phyloP scores from a whole-genome alignment of 2,113 vertebrate species.

The Pleuronectes platessa region DNA sequence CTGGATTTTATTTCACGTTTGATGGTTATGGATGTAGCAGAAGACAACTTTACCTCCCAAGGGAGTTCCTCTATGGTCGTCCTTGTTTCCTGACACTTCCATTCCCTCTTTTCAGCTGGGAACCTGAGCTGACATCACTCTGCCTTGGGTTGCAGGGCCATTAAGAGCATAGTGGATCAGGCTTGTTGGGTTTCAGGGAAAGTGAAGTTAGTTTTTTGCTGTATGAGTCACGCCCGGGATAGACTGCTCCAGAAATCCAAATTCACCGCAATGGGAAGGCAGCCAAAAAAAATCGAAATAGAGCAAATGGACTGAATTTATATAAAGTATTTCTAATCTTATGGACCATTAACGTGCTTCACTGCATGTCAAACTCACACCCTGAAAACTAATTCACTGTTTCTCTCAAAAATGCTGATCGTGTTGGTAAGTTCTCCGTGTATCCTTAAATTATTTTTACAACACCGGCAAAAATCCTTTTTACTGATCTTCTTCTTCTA shows the following conservation, averaged over 20 bases:
- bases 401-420: too few species aligned
- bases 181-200: constrained; percentile 56
- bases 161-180: constrained; percentile 45
- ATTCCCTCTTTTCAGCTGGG: constrained; percentile 28
- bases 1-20: constrained; percentile 40
- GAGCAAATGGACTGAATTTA: not conserved
- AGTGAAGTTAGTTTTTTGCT: constrained; percentile 23
- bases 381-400: too few species aligned
- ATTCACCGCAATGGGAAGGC: constrained; percentile 6
- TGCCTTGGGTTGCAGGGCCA: not conserved
- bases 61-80: constrained; percentile 32
- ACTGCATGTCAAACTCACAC: too few species aligned
- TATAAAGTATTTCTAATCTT: too few species aligned
- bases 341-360: too few species aligned
- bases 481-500: too few species aligned
- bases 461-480: too few species aligned
- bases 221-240: constrained; percentile 22
- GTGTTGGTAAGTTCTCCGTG: too few species aligned
- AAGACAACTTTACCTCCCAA: constrained; percentile 19
- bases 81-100: constrained; percentile 24
- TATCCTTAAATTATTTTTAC: too few species aligned
- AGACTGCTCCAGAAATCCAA: constrained; percentile 13
- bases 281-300: constrained; percentile 15
- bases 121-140: constrained; percentile 49
- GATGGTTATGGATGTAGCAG: not conserved